Base-by-base conservation (phyloP, 1,140 invertebrate genomes). In the Anastatus disparis region DNA sequence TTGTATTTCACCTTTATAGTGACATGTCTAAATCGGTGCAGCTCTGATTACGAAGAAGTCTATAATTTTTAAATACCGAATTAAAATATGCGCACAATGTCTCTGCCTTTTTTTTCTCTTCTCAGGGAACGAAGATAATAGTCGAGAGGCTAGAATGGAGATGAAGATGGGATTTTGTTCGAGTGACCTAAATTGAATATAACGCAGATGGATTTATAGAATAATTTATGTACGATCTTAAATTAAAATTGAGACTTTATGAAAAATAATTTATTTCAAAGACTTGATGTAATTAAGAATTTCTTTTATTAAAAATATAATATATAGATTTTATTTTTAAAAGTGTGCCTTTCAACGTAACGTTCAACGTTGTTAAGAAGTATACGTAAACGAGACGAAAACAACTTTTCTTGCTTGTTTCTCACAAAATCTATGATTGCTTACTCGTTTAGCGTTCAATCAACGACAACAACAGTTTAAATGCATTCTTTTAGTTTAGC, bases 1-100 rank as follows among this genome's bases (percentile, higher is more conserved):
- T 22, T n/a, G 38, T 46, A 61, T n/a, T 61, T 61, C 40, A 61
- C 58, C 58, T 44, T 44, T 61, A 61, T 46, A 29, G 58, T 40
- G 35, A 26, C 55, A 10, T 12, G 35, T 58, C 55, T 58, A 58
- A 58, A 40, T 58, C 58, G 58, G 38, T 46, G 4, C 10, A 35
- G 12, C 56, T 59, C n/a, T 59, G 20, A 59, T 59, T 59, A 35
- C 35, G n/a, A n/a, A n/a, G n/a, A n/a, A 24, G 20, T 59, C 35
- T 46, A 17, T 61, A 17, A 27, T 61, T 46, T 58, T 42, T 40
- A 38, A 58, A 42, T 58, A 58, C 31, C 22, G 12, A 44, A 15
- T 44, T 44, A 12, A 44, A n/a, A n/a, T n/a, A n/a, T n/a, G 27
- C 52, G 24, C 7, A 24, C 4, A n/a, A n/a, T n/a, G n/a, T n/a